phyloP scores from a whole-genome alignment of 2,113 vertebrate genomes.

The Mesocricetus auratus region DNA sequence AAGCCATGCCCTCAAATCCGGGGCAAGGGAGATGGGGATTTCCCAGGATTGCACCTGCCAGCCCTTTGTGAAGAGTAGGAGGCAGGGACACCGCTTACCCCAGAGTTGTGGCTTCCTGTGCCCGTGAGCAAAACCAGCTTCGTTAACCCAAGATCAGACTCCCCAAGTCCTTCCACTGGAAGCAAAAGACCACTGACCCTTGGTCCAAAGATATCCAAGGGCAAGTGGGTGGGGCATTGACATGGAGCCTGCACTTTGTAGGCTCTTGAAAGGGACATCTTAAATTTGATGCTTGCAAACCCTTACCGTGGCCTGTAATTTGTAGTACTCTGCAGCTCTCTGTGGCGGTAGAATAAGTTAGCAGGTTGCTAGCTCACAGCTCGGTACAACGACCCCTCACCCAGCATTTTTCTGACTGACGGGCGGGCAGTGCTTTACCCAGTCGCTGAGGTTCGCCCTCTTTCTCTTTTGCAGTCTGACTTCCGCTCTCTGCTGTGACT shows the following conservation, averaged over 20 bases:
- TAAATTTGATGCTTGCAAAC: not conserved
- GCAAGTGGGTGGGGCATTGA: accelerated
- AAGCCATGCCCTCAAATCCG: not conserved
- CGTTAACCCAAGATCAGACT: no score
- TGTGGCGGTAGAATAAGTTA: not conserved
- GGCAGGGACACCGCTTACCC: not conserved
- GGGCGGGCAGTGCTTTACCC: not conserved
- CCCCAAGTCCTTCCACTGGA: accelerated
- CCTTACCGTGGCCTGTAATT: not conserved
- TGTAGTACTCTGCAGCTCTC: not conserved
- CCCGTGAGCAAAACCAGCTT: not conserved
- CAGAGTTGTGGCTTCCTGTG: not conserved
- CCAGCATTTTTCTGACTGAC: not conserved
- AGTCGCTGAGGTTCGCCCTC: accelerated
- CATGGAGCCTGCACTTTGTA: accelerated
- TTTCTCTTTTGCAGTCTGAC: not conserved
- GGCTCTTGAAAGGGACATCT: not conserved
- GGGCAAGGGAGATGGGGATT: not conserved
- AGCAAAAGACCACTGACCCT: not conserved
- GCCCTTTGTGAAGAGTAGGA: not conserved
- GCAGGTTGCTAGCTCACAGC: not conserved
- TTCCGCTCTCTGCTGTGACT: accelerated
- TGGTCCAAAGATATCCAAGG: accelerated
- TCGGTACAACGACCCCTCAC: not conserved
- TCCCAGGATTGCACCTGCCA: not conserved